Conservation (phyloP, 2,888 invertebrate genomes). For the Agrochola circellaris region DNA sequence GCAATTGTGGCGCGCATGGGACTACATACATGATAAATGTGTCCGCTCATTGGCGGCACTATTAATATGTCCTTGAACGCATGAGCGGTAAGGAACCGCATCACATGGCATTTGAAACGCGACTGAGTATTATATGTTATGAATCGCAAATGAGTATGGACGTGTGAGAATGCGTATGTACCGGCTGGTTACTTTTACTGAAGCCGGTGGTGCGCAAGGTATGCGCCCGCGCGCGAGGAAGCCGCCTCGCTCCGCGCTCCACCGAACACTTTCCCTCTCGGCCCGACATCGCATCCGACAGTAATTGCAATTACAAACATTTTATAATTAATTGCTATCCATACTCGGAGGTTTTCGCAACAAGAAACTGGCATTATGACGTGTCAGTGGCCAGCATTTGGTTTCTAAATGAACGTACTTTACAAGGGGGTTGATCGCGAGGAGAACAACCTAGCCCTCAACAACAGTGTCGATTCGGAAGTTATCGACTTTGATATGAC, state of each 20-base stretch:
- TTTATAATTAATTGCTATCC: conserved; percentile 74
- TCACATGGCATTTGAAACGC: conserved; percentile 69
- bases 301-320: conserved; percentile 77
- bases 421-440: conserved; percentile 67
- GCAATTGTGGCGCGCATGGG: conserved; percentile 82
- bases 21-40: conserved; percentile 80
- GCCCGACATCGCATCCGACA: conserved; percentile 78
- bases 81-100: conserved; percentile 74
- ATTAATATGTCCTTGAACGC: conserved; percentile 87
- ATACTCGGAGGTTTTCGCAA: conserved; percentile 72
- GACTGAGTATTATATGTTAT: conserved; percentile 66
- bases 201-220: conserved; percentile 69
- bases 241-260: conserved; percentile 81
- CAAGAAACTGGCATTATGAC: conserved; percentile 64
- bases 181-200: conserved; percentile 79
- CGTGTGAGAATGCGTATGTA: conserved; percentile 73
- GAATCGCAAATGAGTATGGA: conserved; percentile 70
- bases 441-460: conserved; percentile 59
- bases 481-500: background rate
- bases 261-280: conserved; percentile 87
- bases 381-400: conserved; percentile 71
- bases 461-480: background rate
- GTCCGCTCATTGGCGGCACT: conserved; percentile 82
- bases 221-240: conserved; percentile 75
- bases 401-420: conserved; percentile 82